Percentiles rank a stretch among this genome's conserved stretches.
phyloP scores from a whole-genome alignment of 2,888 invertebrate species.

The Drosophila pseudotakahashii region DNA sequence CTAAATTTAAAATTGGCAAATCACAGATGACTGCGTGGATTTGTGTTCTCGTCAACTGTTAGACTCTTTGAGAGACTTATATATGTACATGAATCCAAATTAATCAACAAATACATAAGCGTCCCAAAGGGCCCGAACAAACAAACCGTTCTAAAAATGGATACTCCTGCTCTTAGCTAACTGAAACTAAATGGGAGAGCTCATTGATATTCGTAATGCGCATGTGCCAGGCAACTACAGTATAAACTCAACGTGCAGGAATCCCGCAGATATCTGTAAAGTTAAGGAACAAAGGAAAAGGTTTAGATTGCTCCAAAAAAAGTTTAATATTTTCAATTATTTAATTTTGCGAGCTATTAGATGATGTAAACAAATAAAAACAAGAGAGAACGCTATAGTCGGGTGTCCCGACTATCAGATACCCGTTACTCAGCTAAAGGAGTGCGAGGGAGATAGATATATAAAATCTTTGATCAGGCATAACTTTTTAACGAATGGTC shows the following conservation, averaged over 20 bases:
- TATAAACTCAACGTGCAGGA: conserved; percentile 18
- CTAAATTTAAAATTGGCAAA: conserved; percentile 64
- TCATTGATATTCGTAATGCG: conserved; percentile 61
- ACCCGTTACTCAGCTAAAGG: too few species aligned
- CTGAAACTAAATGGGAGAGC: conserved; percentile 20
- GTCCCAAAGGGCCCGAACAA: conserved; percentile 25
- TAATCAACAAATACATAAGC: conserved; percentile 24
- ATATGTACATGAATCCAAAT: conserved; percentile 20
- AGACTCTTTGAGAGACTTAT: conserved; percentile 21
- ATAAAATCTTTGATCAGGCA: too few species aligned
- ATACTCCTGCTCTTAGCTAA: conserved; percentile 36
- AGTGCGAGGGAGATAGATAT: too few species aligned
- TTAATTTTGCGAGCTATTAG: too few species aligned
- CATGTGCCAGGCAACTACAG: conserved; percentile 51
- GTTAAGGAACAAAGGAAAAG: too few species aligned
- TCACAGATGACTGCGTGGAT: conserved; percentile 26
- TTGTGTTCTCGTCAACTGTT: conserved; percentile 16
- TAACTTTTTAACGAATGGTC: too few species aligned
- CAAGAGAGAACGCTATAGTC: too few species aligned
- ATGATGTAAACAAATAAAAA: too few species aligned
- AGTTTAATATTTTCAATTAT: too few species aligned
- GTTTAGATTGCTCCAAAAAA: too few species aligned
- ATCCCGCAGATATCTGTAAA: not conserved
- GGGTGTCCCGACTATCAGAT: too few species aligned
- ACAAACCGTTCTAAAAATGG: conserved; percentile 62